A percentile compares a stretch with the other conserved stretches of the same genome.
These are phyloP conservation scores for Gyps fulvus DNA, from an alignment of 2,113 vertebrate genomes.

Conservation along the genomic window DNA sequence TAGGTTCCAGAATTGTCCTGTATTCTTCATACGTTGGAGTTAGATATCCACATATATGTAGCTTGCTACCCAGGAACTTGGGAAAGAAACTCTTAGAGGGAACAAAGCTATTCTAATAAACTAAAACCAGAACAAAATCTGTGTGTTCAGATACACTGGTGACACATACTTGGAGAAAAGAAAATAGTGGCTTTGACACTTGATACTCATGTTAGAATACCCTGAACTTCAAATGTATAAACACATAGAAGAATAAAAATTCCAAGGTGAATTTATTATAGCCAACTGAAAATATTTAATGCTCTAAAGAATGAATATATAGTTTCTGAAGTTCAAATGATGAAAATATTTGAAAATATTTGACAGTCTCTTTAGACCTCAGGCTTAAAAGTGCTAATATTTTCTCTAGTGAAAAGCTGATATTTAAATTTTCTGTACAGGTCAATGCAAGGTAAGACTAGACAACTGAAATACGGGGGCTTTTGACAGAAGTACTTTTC, in stretches of 20 bases:
- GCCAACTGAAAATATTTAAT: neutral
- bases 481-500: neutral
- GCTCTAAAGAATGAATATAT: neutral
- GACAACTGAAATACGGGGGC: neutral
- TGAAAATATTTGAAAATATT: neutral
- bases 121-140: neutral
- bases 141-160: neutral
- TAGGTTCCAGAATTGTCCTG: neutral
- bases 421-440: neutral
- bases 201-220: neutral
- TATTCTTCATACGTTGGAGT: neutral
- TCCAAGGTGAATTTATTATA: neutral
- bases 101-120: neutral
- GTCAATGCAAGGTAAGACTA: neutral
- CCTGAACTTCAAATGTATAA: neutral
- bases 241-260: neutral
- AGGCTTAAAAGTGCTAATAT: neutral
- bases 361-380: neutral
- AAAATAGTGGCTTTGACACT: neutral
- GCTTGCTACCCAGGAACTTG: neutral
- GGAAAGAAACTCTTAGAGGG: neutral
- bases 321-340: neutral
- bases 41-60: neutral
- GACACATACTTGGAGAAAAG: neutral
- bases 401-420: neutral